Evolutionary conservation across 2,113 vertebrate genomes (phyloP), one percentile per base, ranked within the genome.

Genomic region (Pipa parva): DNA sequence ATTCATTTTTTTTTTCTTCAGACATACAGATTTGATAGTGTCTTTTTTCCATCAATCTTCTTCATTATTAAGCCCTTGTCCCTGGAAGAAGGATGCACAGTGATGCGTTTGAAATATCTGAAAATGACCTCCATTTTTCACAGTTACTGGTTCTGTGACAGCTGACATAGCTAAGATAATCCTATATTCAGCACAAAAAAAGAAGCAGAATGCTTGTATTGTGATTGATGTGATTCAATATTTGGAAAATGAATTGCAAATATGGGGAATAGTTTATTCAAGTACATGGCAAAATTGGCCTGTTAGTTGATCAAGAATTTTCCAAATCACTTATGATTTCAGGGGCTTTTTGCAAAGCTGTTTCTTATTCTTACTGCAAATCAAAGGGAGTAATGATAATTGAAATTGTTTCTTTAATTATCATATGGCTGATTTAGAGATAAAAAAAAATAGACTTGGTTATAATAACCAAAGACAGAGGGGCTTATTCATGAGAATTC

Each of bases 91-190:
- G 18, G 49, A 63, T 71, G 36, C 26, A 61, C 25, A 48, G 55
- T 52, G 25, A 85, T 73, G 71, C 77, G 63, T 82, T 80, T 79
- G 73, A 74, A 83, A 80, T 84, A 76, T 72, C 70, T 72, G 67
- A 56, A 79, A 74, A 73, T 51, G 13, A 83, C 78, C 81, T 85
- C 80, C 66, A 84, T 87, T 83, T 79, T 78, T 83, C 81, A 84
- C 13, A 72, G 72, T 59, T 81, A 72, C 77, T 73, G 80, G 79
- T 82, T 76, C 78, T 22, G 74, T 78, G 81, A 81, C 77, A 82
- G 81, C 80, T 84, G 78, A 88, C 82, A 85, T 72, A 83, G 85
- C 72, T 73, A 73, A 73, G 81, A 84, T 85, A 84, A 86, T 80
- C 74, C 77, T 75, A 75, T 75, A 77, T 83, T 88, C 85, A 87